Evolutionary conservation across 2,888 invertebrate species (phyloP), one percentile per base, ranked within the genome.

Genomic region (Xanthia icteritia): DNA sequence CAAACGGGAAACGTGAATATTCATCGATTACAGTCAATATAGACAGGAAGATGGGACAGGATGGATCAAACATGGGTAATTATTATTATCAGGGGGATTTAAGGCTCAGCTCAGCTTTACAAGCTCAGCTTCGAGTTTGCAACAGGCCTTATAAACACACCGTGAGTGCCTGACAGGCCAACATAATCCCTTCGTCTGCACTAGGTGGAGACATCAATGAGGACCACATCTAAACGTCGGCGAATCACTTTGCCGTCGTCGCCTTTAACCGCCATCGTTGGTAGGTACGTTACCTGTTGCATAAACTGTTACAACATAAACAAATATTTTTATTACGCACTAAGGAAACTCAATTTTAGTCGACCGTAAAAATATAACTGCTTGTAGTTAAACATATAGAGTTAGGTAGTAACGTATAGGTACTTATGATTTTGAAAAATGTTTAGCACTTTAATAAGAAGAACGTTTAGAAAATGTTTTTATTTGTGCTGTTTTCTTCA

Each of bases 401-500:
- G 4, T 17, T 45, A 36, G 17, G 13, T 36, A 54, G 36, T 51
- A n/a, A 17, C 27, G 11, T 42, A 23, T 36, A 45, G 5, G 6
- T 31, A 15, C 4, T 1, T 63, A 42, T 20, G n/a, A 23, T 31
- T 27, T 67, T 23, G 11, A 60, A 76, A n/a, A 63, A 71, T 60
- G 51, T 36, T 71, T 27, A 61, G 61, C n/a, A 65, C 31, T 68
- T 48, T 58, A 65, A 4, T 36, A 20, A 5, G n/a, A 48, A 65
- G 15, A 58, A 72, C 63, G 15, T 61, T 65, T n/a, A 58, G 13
- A 86, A 77, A 71, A 88, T 88, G 85, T 70, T 77, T 67, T 51
- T 79, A 54, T 70, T 27, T 85, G 48, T 79, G 31, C 42, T 85
- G 64, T 64, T 11, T 77, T 68, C 39, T 86, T 66, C 82, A 85